Evolutionary conservation across 2,797 vertebrate genomes (phyloP).

Genomic region (Leuciscus waleckii): DNA sequence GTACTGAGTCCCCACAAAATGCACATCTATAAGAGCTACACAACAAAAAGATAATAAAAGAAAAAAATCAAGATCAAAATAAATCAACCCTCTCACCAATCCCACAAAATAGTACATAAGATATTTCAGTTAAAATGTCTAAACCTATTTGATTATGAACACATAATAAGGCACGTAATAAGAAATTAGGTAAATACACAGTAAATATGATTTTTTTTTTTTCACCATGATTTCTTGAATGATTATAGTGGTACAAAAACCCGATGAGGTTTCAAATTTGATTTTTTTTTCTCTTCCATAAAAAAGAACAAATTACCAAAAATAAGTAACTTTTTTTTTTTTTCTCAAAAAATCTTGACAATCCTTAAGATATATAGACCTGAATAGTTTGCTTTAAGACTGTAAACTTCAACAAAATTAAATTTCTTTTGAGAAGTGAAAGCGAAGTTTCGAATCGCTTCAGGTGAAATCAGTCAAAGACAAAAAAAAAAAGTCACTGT

Average conservation of each 20-base stretch:
- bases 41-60: constrained; percentile 60
- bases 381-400: constrained; percentile 82
- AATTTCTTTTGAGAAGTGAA: constrained; percentile 61
- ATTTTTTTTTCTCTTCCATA: constrained; percentile 75
- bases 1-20: constrained; percentile 72
- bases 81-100: constrained; percentile 75
- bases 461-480: constrained; percentile 51
- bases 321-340: constrained; percentile 81
- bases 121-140: constrained; percentile 78
- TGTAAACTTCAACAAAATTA: constrained; percentile 78
- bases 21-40: constrained; percentile 69
- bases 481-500: constrained; percentile 54
- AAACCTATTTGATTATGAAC: constrained; percentile 81
- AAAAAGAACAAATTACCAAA: constrained; percentile 84
- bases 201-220: constrained; percentile 79
- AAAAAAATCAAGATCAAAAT: constrained; percentile 55
- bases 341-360: constrained; percentile 82
- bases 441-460: constrained; percentile 57
- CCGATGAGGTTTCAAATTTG: constrained; percentile 76
- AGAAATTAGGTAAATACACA: constrained; percentile 84
- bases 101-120: constrained; percentile 76
- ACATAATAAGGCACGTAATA: constrained; percentile 89
- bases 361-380: constrained; percentile 81
- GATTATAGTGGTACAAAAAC: constrained; percentile 85
- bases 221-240: constrained; percentile 75